Evolutionary conservation across 2,888 invertebrate genomes (phyloP).

Genomic region (Eupithecia dodoneata): DNA sequence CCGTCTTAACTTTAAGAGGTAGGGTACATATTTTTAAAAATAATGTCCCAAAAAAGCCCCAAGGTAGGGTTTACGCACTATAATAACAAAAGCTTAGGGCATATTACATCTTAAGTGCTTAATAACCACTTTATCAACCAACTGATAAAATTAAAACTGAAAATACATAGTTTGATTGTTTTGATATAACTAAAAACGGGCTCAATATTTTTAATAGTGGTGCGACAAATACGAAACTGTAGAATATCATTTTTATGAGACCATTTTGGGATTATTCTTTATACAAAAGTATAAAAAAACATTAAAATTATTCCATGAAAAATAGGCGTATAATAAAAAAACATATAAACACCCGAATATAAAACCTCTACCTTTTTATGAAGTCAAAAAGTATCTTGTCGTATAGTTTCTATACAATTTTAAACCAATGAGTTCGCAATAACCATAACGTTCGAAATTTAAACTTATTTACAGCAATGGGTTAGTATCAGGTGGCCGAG

Average conservation of each 20-base stretch:
- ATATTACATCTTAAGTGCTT: too few species aligned
- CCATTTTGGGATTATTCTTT: too few species aligned
- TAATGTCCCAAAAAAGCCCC: too few species aligned
- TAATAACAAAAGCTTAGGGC: too few species aligned
- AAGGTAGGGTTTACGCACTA: too few species aligned
- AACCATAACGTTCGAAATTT: neutral
- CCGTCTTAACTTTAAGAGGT: neutral
- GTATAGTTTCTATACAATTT: neutral
- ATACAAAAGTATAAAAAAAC: too few species aligned
- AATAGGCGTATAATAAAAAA: neutral
- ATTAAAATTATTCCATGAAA: too few species aligned
- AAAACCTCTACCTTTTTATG: neutral
- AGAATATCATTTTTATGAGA: too few species aligned
- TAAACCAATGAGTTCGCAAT: neutral
- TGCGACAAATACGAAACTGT: too few species aligned
- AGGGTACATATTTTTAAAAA: too few species aligned
- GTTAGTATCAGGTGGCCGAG: conserved; percentile 4
- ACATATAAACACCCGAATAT: neutral
- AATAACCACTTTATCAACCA: neutral
- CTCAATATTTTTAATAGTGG: too few species aligned
- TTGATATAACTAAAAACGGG: neutral
- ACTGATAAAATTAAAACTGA: neutral
- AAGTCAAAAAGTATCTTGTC: neutral
- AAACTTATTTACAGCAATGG: neutral
- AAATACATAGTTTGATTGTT: neutral